phyloP scores from a whole-genome alignment of 1,140 invertebrate species.

The Eupristina koningsbergeri region DNA sequence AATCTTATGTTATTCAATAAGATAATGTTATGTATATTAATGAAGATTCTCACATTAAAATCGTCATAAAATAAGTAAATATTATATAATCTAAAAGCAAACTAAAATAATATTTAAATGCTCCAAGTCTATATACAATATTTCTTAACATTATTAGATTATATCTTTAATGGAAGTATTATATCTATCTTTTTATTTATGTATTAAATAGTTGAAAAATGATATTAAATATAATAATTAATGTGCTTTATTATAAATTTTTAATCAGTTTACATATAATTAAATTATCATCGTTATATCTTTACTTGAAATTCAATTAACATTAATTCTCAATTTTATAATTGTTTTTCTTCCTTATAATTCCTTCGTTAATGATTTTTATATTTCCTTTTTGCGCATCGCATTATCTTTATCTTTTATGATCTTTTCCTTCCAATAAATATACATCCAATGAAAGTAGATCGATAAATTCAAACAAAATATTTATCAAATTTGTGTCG shows the following conservation, averaged over 20 bases:
- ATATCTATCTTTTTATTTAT: not conserved
- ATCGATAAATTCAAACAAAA: not conserved
- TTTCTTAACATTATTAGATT: not conserved
- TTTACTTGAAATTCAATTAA: not conserved
- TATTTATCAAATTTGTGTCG: too few relatives aligned
- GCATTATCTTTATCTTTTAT: not conserved
- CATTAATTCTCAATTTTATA: not conserved
- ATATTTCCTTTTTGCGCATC: not conserved
- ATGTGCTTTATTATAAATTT: not conserved
- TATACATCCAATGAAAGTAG: not conserved
- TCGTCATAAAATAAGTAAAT: constrained; percentile 15
- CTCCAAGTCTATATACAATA: not conserved
- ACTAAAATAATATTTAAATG: constrained; percentile 11
- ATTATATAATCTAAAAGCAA: constrained; percentile 15
- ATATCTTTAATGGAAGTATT: not conserved
- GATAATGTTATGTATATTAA: not conserved
- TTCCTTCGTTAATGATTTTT: not conserved
- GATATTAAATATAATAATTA: not conserved
- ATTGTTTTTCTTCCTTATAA: not conserved
- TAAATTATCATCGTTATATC: not conserved
- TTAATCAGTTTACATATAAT: not conserved
- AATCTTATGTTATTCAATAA: not conserved
- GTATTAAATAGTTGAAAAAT: too few relatives aligned
- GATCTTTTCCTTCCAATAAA: not conserved
- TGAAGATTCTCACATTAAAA: not conserved